Percentiles rank a stretch among this genome's conserved stretches.
phyloP scores from a whole-genome alignment of 64 coral and sea anemone genomes.

The Dendrophyllia cribrosa region DNA sequence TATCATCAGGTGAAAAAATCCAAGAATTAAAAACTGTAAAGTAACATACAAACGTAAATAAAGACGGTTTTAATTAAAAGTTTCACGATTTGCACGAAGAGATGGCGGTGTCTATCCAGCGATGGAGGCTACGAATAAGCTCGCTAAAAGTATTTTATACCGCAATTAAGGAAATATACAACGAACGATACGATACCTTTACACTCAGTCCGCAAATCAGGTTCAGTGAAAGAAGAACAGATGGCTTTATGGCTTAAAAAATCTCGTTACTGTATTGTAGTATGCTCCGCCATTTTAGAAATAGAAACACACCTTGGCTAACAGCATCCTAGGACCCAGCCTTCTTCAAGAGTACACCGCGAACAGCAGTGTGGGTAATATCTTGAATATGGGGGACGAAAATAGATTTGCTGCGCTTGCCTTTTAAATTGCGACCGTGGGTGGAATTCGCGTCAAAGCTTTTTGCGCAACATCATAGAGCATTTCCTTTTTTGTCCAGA shows the following conservation, averaged over 20 bases:
- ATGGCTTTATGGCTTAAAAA: conserved; percentile 31
- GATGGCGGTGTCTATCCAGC: background rate
- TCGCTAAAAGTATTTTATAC: background rate
- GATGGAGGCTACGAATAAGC: background rate
- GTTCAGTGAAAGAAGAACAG: conserved; percentile 18
- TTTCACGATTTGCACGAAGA: conserved; percentile 28
- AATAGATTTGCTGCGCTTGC: background rate
- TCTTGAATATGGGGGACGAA: background rate
- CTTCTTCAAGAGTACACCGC: background rate
- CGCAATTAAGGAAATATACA: background rate
- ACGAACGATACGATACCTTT: background rate
- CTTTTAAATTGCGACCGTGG: background rate
- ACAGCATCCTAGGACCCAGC: conserved; percentile 33
- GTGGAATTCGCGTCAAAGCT: too few relatives aligned
- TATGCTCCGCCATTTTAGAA: conserved; percentile 44
- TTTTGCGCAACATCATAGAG: too few relatives aligned
- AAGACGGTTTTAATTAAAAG: conserved; percentile 5
- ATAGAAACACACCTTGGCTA: conserved; percentile 54
- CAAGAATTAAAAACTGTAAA: background rate
- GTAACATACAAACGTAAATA: background rate
- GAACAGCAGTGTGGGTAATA: conserved; percentile 29
- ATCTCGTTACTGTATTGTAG: conserved; percentile 25
- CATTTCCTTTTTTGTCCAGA: too few relatives aligned
- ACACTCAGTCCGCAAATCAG: conserved; percentile 28
- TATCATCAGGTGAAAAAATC: background rate